Conservation (phyloP, 2,797 vertebrate genomes). For the Lindbergichthys nudifrons region DNA sequence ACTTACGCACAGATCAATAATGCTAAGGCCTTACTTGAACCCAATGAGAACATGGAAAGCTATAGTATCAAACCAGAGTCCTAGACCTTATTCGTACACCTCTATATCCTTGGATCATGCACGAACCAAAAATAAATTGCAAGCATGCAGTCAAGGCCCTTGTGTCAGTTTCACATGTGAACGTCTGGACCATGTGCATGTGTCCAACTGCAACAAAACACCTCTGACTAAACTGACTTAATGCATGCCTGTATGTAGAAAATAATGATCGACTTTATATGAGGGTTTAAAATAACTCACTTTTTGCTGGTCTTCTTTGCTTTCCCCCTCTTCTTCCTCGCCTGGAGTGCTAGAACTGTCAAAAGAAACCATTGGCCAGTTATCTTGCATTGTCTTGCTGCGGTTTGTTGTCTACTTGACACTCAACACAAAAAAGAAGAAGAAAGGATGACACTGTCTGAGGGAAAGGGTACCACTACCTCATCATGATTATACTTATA, state of each 20-base stretch:
- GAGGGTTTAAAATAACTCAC: slow-evolving; percentile 70
- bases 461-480: background rate
- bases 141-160: slow-evolving; percentile 26
- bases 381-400: slow-evolving; percentile 40
- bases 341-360: slow-evolving; percentile 88
- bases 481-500: background rate
- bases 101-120: slow-evolving; percentile 8
- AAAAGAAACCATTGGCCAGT: slow-evolving; percentile 38
- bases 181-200: background rate
- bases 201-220: slow-evolving; percentile 6
- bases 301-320: slow-evolving; percentile 87
- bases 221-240: slow-evolving; percentile 5
- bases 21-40: background rate
- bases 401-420: slow-evolving; percentile 35
- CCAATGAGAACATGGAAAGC: background rate
- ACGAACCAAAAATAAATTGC: slow-evolving; percentile 18
- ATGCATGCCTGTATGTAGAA: background rate
- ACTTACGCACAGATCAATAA: slow-evolving; percentile 1
- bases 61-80: background rate
- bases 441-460: slow-evolving; percentile 1
- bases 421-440: slow-evolving; percentile 22
- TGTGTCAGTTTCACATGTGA: background rate
- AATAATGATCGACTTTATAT: background rate
- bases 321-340: slow-evolving; percentile 87
- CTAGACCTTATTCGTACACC: background rate